These are phyloP conservation scores for Antedon bifida DNA, from an alignment of 35 echinoderm and acorn worm species.

Conservation along the genomic window DNA sequence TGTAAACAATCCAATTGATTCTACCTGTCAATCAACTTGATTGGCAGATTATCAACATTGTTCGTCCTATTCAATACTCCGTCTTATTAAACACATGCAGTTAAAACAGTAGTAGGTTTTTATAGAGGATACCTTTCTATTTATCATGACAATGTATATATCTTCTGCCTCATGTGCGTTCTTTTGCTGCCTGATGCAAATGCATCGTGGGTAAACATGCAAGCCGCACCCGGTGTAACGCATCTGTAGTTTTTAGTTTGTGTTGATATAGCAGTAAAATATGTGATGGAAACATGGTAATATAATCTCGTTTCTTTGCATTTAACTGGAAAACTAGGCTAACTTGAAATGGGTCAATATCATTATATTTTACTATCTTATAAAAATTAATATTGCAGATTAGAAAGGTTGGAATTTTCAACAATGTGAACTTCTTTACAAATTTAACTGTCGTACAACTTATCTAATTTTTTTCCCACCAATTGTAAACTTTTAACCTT, in stretches of 20 bases:
- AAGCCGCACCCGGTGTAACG: not conserved
- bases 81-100: not conserved
- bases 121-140: not conserved
- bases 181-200: not conserved
- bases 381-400: too few relatives aligned
- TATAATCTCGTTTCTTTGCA: not conserved
- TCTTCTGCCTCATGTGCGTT: not conserved
- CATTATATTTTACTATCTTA: not conserved
- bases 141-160: not conserved
- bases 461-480: too few relatives aligned
- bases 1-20: not conserved
- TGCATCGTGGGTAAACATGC: not conserved
- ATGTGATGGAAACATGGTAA: not conserved
- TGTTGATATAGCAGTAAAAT: not conserved
- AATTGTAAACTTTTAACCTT: too few relatives aligned
- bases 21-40: not conserved
- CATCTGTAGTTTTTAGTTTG: not conserved
- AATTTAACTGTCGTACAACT: too few relatives aligned
- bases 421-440: too few relatives aligned
- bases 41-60: not conserved
- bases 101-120: not conserved
- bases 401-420: too few relatives aligned
- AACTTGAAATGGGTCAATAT: not conserved
- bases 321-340: not conserved
- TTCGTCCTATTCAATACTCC: not conserved